phyloP scores from a whole-genome alignment of 2,797 vertebrate genomes.

The Limosa lapponica region DNA sequence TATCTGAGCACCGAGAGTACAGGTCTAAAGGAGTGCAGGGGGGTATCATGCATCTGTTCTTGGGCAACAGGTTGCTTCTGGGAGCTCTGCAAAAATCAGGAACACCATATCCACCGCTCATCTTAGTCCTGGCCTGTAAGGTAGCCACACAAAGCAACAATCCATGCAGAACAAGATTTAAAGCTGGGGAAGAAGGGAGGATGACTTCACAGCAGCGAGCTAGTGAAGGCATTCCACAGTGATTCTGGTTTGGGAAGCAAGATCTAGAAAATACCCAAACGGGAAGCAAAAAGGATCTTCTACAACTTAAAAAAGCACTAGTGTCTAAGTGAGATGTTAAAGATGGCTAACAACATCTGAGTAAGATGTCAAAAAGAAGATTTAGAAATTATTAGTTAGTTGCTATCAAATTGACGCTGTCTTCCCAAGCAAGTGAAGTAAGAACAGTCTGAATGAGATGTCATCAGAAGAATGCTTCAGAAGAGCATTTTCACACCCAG shows the following conservation, averaged over 20 bases:
- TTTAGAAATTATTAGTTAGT: background rate
- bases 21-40: background rate
- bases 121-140: background rate
- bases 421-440: background rate
- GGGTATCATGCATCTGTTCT: background rate
- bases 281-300: background rate
- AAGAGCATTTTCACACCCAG: background rate
- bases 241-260: background rate
- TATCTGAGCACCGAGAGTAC: background rate
- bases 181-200: background rate
- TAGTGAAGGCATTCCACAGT: background rate
- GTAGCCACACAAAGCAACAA: background rate
- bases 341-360: background rate
- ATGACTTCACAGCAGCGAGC: background rate
- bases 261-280: background rate
- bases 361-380: background rate
- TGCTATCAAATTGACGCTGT: background rate
- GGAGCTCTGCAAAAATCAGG: background rate
- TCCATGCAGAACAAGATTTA: background rate
- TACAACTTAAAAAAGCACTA: background rate
- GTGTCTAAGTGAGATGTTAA: background rate
- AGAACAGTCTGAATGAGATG: background rate
- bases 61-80: background rate
- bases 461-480: background rate
- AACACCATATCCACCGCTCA: background rate